phyloP scores from a whole-genome alignment of 2,113 vertebrate genomes.

The Columbina picui region DNA sequence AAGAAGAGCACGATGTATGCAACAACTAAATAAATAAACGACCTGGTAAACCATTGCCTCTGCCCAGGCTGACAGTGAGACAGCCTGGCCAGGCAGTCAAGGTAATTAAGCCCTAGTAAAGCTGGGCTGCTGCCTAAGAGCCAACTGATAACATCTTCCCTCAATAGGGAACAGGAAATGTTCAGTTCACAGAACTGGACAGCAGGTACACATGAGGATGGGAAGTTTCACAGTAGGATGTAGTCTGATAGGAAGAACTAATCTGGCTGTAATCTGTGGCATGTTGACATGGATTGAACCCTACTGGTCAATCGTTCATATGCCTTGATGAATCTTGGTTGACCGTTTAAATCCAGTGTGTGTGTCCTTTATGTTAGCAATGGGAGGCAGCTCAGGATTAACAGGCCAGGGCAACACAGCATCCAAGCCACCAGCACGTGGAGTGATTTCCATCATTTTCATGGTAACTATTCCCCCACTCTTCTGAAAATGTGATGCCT shows the following conservation, averaged over 20 bases:
- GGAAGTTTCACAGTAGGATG: background rate
- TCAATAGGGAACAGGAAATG: background rate
- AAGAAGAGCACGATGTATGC: background rate
- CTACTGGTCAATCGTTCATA: background rate
- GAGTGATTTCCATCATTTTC: background rate
- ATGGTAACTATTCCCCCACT: background rate
- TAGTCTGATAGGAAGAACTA: background rate
- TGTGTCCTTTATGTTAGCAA: background rate
- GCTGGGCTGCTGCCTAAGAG: background rate
- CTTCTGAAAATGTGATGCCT: background rate
- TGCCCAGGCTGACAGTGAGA: background rate
- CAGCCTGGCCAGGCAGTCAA: background rate
- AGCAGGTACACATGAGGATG: accelerated
- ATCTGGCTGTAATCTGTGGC: background rate
- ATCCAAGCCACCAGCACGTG: accelerated
- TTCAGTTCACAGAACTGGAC: background rate
- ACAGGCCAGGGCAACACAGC: background rate
- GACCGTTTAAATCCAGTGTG: background rate
- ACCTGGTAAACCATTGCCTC: background rate
- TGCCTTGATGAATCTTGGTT: background rate
- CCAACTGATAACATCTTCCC: background rate
- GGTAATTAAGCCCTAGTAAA: background rate
- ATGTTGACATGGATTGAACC: background rate
- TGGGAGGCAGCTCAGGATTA: background rate
- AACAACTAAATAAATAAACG: background rate